A percentile compares a stretch with the other conserved stretches of the same genome.
Conservation (phyloP, 2,888 invertebrate species). For the Sylvicola fuscatus region DNA sequence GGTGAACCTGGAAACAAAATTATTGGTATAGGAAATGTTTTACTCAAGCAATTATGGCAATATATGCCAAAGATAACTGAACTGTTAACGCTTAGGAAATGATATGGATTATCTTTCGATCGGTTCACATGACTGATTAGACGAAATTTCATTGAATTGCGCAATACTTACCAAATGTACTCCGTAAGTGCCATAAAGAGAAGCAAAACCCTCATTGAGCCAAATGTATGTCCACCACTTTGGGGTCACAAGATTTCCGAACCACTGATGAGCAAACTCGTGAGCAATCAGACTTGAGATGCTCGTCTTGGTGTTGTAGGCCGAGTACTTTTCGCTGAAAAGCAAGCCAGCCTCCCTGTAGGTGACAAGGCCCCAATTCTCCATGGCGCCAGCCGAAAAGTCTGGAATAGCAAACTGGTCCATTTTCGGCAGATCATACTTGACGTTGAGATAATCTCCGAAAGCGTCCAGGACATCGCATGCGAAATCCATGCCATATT, state of each 20-base stretch:
- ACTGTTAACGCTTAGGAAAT: too few relatives aligned
- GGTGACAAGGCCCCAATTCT: conserved; percentile 82
- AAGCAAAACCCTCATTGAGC: conserved; percentile 56
- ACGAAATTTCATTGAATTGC: conserved; percentile 1
- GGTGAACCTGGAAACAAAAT: conserved; percentile 24
- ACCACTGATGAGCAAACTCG: conserved; percentile 55
- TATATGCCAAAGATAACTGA: too few relatives aligned
- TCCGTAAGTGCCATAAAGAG: conserved; percentile 41
- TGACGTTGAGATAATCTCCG: conserved; percentile 47
- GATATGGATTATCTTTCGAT: too few relatives aligned
- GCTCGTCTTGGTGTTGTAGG: conserved; percentile 16
- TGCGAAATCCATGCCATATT: conserved; percentile 34
- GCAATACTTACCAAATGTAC: conserved; percentile 28
- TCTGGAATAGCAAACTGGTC: conserved; percentile 80
- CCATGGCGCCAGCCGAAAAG: conserved; percentile 74
- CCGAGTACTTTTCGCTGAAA: conserved; percentile 15
- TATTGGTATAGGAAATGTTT: too few relatives aligned
- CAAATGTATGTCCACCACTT: conserved; percentile 50
- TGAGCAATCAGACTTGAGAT: conserved; percentile 34
- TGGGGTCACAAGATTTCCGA: conserved; percentile 51
- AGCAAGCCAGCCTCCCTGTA: conserved; percentile 11
- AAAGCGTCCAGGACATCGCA: conserved; percentile 44
- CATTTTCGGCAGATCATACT: conserved; percentile 57
- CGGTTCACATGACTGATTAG: background rate
- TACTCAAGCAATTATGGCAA: too few relatives aligned